A percentile compares a stretch with the other conserved stretches of the same genome.
Evolutionary conservation across 1,140 invertebrate species (phyloP).

Genomic region (Panagrolaimus sp.): DNA sequence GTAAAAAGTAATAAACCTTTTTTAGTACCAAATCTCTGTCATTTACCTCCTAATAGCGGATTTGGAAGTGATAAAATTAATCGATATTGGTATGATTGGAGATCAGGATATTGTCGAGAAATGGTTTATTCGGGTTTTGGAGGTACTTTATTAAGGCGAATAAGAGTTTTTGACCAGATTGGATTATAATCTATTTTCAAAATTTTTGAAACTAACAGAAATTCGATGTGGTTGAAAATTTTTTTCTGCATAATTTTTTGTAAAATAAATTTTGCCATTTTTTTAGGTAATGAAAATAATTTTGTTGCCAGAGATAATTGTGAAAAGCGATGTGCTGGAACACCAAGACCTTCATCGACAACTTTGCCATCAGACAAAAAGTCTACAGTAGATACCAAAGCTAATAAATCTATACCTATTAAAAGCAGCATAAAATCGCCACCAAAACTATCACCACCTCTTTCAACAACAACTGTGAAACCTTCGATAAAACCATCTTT

Average conservation of each 20-base stretch:
- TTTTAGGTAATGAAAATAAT: background rate
- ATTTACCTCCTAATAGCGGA: slow-evolving; percentile 1
- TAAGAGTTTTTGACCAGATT: no score
- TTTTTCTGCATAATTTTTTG: no score
- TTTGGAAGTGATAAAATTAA: slow-evolving; percentile 1
- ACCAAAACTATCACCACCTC: background rate
- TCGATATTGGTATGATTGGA: slow-evolving; percentile 10
- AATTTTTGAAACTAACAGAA: no score
- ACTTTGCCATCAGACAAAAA: background rate
- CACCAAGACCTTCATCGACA: background rate
- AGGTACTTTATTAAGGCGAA: no score
- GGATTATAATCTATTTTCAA: no score
- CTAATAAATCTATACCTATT: no score
- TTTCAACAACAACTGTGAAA: background rate
- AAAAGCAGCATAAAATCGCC: background rate
- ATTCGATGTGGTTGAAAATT: no score
- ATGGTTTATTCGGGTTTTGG: slow-evolving; percentile 1
- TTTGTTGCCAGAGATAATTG: background rate
- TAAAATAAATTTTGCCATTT: no score
- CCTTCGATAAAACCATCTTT: background rate
- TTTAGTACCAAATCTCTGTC: slow-evolving; percentile 5
- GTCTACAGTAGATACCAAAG: background rate
- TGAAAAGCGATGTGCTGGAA: slow-evolving; percentile 1
- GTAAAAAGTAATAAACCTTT: background rate
- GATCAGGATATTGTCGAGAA: background rate